These are phyloP conservation scores for Ciconia stormi DNA, from an alignment of 2,113 vertebrate genomes.

Conservation along the genomic window DNA sequence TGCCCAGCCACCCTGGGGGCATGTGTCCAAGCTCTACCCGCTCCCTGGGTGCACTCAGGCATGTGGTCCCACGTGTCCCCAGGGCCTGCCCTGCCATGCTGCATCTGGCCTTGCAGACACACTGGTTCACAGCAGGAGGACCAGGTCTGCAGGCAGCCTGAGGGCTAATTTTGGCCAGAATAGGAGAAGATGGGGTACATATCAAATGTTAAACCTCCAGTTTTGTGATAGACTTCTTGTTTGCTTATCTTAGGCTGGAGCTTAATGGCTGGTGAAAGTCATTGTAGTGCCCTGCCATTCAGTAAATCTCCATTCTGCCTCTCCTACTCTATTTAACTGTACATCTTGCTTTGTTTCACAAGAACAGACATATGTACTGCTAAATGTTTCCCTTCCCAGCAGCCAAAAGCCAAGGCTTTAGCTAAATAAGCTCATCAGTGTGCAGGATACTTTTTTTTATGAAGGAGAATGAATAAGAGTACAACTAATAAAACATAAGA, in stretches of 20 bases:
- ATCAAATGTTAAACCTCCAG: neutral
- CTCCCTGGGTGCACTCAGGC: neutral
- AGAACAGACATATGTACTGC: neutral
- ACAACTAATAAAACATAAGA: neutral
- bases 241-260: neutral
- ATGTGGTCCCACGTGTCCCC: fast-evolving
- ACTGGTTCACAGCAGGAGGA: neutral
- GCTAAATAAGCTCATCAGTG: neutral
- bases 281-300: neutral
- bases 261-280: neutral
- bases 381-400: neutral
- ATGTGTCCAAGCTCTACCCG: neutral
- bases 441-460: neutral
- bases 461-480: neutral
- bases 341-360: neutral
- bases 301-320: neutral
- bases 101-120: neutral
- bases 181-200: neutral
- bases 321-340: neutral
- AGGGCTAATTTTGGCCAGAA: neutral
- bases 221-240: neutral
- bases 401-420: neutral
- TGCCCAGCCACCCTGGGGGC: too few relatives aligned
- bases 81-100: too few relatives aligned
- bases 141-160: neutral